Evolutionary conservation across 2,888 invertebrate genomes (phyloP).

Genomic region (Willowsia nigromaculata): DNA sequence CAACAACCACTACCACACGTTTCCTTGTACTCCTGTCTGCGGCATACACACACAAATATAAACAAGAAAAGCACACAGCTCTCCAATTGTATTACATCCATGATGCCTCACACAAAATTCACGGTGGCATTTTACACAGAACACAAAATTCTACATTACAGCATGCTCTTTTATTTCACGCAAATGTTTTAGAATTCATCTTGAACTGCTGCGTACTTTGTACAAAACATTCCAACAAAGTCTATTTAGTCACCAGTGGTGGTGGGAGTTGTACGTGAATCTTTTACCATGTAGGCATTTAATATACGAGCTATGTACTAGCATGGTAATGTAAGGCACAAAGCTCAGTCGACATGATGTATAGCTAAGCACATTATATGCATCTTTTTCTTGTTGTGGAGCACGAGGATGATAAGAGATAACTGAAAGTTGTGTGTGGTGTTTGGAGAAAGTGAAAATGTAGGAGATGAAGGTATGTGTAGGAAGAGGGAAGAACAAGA

Average conservation of each 20-base stretch:
- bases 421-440: slow-evolving; percentile 4
- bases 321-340: slow-evolving; percentile 2
- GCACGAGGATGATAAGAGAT: slow-evolving; percentile 23
- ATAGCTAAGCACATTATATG: slow-evolving; percentile 21
- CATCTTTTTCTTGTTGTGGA: not conserved
- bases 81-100: not conserved
- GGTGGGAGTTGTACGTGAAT: not conserved
- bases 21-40: not conserved
- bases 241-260: not conserved
- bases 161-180: not conserved
- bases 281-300: not conserved
- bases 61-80: not conserved
- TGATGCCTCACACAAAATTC: not conserved
- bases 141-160: not conserved
- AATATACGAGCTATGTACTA: not conserved
- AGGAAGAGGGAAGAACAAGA: slow-evolving; percentile 26
- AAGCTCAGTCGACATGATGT: not conserved
- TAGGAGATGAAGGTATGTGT: not conserved
- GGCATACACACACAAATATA: not conserved
- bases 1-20: not conserved
- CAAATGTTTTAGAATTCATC: slow-evolving; percentile 11
- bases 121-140: not conserved
- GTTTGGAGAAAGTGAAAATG: slow-evolving; percentile 21
- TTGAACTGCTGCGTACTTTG: not conserved
- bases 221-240: not conserved